These are phyloP conservation scores for Encarsia formosa DNA, from an alignment of 2,888 invertebrate genomes.

Conservation along the genomic window DNA sequence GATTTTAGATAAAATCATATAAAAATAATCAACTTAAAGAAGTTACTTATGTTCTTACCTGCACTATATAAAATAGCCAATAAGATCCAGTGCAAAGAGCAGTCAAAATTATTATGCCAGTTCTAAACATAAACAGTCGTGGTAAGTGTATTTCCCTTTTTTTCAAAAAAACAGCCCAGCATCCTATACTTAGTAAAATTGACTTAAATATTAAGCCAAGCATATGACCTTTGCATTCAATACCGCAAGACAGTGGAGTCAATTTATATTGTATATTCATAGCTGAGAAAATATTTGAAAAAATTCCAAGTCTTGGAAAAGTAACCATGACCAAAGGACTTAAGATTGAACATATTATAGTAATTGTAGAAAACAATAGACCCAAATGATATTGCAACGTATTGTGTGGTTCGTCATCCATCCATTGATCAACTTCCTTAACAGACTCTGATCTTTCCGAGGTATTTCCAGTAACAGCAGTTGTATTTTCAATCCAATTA, in stretches of 20 bases:
- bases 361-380: conserved; percentile 70
- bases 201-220: conserved; percentile 89
- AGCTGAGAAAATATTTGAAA: conserved; percentile 65
- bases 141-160: conserved; percentile 84
- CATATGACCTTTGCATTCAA: conserved; percentile 90
- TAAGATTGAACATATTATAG: conserved; percentile 78
- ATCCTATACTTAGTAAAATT: conserved; percentile 80
- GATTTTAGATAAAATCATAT: not conserved
- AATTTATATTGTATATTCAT: conserved; percentile 68
- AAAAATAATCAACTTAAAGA: not conserved
- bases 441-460: conserved; percentile 93
- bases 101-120: conserved; percentile 81
- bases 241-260: conserved; percentile 75
- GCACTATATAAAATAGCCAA: conserved; percentile 97
- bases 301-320: conserved; percentile 84
- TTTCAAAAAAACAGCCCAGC: conserved; percentile 89
- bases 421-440: conserved; percentile 84
- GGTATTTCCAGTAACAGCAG: conserved; percentile 93
- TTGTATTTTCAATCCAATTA: conserved; percentile 99
- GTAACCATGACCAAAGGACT: conserved; percentile 95
- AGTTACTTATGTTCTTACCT: conserved; percentile 50
- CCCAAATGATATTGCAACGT: conserved; percentile 77
- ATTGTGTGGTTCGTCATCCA: conserved; percentile 67
- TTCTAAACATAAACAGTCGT: conserved; percentile 84
- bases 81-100: conserved; percentile 92